Conservation (phyloP, 2,888 invertebrate species). For the Drosophila sordidula region DNA sequence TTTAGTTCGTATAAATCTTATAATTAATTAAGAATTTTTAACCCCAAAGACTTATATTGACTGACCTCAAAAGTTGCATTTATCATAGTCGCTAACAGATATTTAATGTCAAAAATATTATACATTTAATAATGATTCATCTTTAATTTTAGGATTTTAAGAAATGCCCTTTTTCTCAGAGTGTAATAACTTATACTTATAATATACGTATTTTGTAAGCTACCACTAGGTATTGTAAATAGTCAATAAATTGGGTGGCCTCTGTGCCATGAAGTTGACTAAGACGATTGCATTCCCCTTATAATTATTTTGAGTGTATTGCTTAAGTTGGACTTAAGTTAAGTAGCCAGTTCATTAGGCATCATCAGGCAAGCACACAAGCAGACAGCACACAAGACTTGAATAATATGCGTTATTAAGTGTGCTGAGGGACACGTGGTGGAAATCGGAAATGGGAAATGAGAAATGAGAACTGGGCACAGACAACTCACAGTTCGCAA, state of each 20-base stretch:
- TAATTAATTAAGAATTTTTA: too few relatives aligned
- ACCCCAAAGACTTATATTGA: too few relatives aligned
- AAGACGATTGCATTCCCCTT: slow-evolving; percentile 2
- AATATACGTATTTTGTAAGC: background rate
- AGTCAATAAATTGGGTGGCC: background rate
- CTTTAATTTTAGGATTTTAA: too few relatives aligned
- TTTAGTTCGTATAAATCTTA: too few relatives aligned
- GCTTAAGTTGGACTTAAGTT: slow-evolving; percentile 42
- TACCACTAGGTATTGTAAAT: background rate
- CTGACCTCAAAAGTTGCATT: too few relatives aligned
- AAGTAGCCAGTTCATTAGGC: slow-evolving; percentile 63
- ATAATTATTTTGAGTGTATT: slow-evolving; percentile 48
- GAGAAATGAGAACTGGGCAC: background rate
- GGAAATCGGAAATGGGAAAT: background rate
- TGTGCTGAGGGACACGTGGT: slow-evolving; percentile 30
- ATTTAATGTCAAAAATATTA: too few relatives aligned
- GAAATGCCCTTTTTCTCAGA: background rate
- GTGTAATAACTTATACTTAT: too few relatives aligned
- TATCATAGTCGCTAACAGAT: too few relatives aligned
- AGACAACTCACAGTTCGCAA: background rate
- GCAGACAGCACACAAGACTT: slow-evolving; percentile 21
- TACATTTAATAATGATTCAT: too few relatives aligned
- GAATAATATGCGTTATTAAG: slow-evolving; percentile 72
- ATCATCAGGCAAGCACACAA: slow-evolving; percentile 26
- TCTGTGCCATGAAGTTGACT: background rate